These are phyloP conservation scores for Kryptopterus vitreolus DNA, from an alignment of 2,797 vertebrate species.

Conservation along the genomic window DNA sequence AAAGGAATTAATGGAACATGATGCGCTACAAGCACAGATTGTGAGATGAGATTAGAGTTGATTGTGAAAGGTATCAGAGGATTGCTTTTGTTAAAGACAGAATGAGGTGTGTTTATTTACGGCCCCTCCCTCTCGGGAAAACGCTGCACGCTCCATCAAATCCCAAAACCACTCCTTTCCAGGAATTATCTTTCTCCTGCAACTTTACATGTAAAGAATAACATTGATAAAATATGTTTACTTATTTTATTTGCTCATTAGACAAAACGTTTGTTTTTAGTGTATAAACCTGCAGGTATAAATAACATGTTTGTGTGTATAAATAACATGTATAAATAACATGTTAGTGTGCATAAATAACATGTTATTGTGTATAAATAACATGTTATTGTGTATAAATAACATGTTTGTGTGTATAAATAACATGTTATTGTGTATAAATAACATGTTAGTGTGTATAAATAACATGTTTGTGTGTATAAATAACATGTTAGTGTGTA, in stretches of 20 bases:
- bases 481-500: too few species aligned
- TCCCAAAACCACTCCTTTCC: slow-evolving; percentile 29
- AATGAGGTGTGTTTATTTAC: slow-evolving; percentile 1
- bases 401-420: too few species aligned
- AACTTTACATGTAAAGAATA: not conserved
- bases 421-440: too few species aligned
- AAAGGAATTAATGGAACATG: not conserved
- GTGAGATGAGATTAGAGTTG: not conserved
- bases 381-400: too few species aligned
- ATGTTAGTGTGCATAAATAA: too few species aligned
- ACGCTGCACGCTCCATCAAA: not conserved
- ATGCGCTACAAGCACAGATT: not conserved
- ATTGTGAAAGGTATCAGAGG: not conserved
- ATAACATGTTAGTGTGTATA: too few species aligned
- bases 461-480: too few species aligned
- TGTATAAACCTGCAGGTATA: not conserved
- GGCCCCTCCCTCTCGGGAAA: slow-evolving; percentile 14
- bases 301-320: too few species aligned
- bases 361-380: too few species aligned
- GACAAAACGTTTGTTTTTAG: not conserved
- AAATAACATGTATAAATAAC: too few species aligned
- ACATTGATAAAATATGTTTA: not conserved
- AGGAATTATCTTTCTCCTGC: not conserved
- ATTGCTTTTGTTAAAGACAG: not conserved
- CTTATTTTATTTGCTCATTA: not conserved